phyloP scores from a whole-genome alignment of 1,140 invertebrate genomes.

The Zeugodacus cucurbitae region DNA sequence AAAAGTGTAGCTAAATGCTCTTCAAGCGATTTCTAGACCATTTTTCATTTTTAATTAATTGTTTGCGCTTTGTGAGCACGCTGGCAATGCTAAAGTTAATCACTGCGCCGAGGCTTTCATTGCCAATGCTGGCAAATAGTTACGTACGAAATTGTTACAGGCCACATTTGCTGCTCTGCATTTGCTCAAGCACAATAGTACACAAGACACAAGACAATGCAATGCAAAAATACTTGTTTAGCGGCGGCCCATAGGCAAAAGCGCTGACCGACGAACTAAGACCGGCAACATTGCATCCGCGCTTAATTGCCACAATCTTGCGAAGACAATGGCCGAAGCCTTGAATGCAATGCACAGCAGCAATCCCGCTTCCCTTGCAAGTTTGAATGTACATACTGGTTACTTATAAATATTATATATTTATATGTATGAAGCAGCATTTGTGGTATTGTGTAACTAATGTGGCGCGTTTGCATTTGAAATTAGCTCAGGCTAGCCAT shows the following conservation, averaged over 20 bases:
- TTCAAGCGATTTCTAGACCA: not conserved
- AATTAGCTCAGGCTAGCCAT: not conserved
- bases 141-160: not conserved
- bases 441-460: not conserved
- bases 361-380: not conserved
- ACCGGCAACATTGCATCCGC: not conserved
- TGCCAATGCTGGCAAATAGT: conserved; percentile 11
- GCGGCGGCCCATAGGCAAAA: not conserved
- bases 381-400: not conserved
- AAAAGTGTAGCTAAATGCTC: not conserved
- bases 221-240: not conserved
- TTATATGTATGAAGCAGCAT: too few relatives aligned
- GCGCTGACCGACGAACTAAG: not conserved
- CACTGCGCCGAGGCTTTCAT: not conserved
- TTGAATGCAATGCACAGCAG: not conserved
- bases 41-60: conserved; percentile 20
- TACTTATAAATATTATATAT: not conserved
- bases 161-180: not conserved
- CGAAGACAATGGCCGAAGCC: conserved; percentile 35
- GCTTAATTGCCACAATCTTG: not conserved
- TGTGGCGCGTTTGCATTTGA: not conserved
- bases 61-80: not conserved
- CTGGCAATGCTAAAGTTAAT: not conserved
- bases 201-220: not conserved
- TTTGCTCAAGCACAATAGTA: not conserved